Evolutionary conservation across 1,140 invertebrate species (phyloP).

Genomic region (Geopemphigus sp.): DNA sequence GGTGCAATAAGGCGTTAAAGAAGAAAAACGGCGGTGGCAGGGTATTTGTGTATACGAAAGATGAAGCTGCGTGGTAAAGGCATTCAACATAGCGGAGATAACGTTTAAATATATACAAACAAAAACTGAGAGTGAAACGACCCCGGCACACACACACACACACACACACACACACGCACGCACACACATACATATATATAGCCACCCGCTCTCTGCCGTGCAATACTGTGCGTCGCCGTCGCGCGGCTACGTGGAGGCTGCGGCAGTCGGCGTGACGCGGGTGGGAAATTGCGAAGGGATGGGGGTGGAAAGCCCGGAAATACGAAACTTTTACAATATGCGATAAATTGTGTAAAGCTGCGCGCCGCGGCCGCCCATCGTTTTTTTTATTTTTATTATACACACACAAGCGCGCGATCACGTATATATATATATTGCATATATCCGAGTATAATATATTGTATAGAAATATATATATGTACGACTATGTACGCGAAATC

Average conservation of each 20-base stretch:
- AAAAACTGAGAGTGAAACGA: conserved; percentile 48
- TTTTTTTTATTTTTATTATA: conserved; percentile 35
- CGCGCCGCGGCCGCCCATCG: conserved; percentile 17
- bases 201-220: too few relatives aligned
- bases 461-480: not conserved
- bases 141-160: not conserved
- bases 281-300: not conserved
- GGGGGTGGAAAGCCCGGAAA: conserved; percentile 6
- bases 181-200: too few relatives aligned
- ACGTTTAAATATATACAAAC: conserved; percentile 49
- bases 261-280: not conserved
- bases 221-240: too few relatives aligned
- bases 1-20: conserved; percentile 50
- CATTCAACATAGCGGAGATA: conserved; percentile 46
- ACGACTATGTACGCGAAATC: not conserved
- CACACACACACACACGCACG: not conserved
- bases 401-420: not conserved
- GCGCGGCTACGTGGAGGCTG: not conserved
- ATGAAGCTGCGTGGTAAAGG: conserved; percentile 27
- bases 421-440: not conserved
- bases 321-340: conserved; percentile 50
- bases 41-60: not conserved
- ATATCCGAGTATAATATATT: not conserved
- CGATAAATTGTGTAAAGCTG: conserved; percentile 48
- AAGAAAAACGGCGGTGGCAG: conserved; percentile 36